Conservation (phyloP, 2,888 invertebrate species). For the Eremobia ochroleuca region DNA sequence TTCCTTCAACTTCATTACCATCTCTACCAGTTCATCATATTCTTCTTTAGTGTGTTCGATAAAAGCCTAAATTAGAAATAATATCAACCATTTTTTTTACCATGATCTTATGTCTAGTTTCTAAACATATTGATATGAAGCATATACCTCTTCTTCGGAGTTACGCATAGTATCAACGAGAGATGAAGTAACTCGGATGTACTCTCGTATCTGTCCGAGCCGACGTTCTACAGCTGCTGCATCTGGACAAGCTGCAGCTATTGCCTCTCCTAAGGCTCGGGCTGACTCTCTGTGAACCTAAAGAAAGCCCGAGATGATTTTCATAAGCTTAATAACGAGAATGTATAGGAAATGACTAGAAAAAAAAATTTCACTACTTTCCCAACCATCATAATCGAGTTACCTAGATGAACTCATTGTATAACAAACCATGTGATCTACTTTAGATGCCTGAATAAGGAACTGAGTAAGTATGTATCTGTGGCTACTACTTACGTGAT, state of each 20-base stretch:
- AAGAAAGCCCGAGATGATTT: neutral
- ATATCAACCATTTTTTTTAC: conserved; percentile 67
- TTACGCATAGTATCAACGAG: conserved; percentile 93
- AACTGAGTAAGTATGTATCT: neutral
- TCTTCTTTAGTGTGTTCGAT: conserved; percentile 90
- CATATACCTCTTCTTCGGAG: conserved; percentile 92
- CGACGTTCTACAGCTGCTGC: conserved; percentile 93
- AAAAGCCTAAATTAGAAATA: conserved; percentile 87
- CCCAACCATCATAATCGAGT: neutral
- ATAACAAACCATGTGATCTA: neutral
- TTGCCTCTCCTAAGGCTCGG: conserved; percentile 86
- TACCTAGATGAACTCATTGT: neutral
- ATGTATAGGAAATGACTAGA: neutral
- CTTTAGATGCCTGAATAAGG: neutral
- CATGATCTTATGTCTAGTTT: conserved; percentile 33
- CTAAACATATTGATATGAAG: conserved; percentile 16
- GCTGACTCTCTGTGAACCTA: conserved; percentile 87
- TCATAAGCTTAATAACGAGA: neutral
- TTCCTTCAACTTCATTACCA: conserved; percentile 93
- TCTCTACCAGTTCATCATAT: conserved; percentile 92
- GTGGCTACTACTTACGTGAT: conserved; percentile 78
- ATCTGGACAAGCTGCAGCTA: conserved; percentile 91
- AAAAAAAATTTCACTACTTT: no score
- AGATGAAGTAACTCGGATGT: conserved; percentile 93
- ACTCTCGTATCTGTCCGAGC: conserved; percentile 93